A percentile compares a stretch with the other conserved stretches of the same genome.
Evolutionary conservation across 2,888 invertebrate genomes (phyloP).

Genomic region (Pachliopta kotzebuea): DNA sequence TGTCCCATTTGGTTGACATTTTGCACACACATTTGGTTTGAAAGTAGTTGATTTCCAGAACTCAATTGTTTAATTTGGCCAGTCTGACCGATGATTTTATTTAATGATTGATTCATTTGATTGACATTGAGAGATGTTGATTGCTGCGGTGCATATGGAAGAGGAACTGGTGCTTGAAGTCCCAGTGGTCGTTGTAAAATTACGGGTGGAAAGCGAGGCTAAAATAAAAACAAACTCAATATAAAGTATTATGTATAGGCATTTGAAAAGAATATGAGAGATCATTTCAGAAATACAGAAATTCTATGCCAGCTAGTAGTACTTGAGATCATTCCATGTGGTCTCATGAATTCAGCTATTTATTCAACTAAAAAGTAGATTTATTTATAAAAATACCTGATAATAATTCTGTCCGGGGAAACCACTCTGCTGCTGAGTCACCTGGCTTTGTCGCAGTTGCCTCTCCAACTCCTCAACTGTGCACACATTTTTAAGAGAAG

Average conservation of each 20-base stretch:
- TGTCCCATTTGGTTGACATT: slow-evolving; percentile 47
- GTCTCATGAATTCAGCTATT: too few species aligned
- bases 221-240: slow-evolving; percentile 25
- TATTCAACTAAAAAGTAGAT: too few species aligned
- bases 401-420: slow-evolving; percentile 49
- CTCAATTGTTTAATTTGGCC: slow-evolving; percentile 37
- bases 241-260: too few species aligned
- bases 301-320: too few species aligned
- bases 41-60: slow-evolving; percentile 33
- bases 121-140: slow-evolving; percentile 49
- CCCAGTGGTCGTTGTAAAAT: slow-evolving; percentile 71
- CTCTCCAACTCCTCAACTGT: slow-evolving; percentile 88
- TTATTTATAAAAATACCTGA: slow-evolving; percentile 45
- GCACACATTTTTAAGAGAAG: slow-evolving; percentile 81
- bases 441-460: slow-evolving; percentile 78
- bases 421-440: slow-evolving; percentile 49
- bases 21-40: slow-evolving; percentile 36
- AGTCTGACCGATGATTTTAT: slow-evolving; percentile 50
- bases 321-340: too few species aligned
- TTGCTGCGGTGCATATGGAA: slow-evolving; percentile 67
- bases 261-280: too few species aligned
- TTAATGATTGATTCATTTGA: slow-evolving; percentile 56
- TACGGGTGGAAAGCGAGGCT: slow-evolving; percentile 72
- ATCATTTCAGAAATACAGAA: too few species aligned
- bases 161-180: slow-evolving; percentile 63